These are phyloP conservation scores for Musca domestica DNA, from an alignment of 1,140 invertebrate species.

Conservation along the genomic window DNA sequence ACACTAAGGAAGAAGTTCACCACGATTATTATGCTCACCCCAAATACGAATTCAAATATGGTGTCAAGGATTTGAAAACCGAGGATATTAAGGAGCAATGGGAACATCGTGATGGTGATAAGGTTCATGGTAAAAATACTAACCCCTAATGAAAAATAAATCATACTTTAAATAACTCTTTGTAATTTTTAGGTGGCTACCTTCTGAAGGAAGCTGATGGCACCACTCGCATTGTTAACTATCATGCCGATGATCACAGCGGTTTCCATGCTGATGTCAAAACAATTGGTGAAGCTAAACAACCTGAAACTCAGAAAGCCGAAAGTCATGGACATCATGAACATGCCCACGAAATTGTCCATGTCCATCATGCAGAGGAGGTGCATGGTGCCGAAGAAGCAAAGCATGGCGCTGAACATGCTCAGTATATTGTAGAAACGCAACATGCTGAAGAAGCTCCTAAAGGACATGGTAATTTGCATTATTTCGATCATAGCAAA, in stretches of 20 bases:
- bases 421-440: too few species aligned
- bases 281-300: conserved; percentile 57
- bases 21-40: conserved; percentile 55
- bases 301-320: conserved; percentile 33
- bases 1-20: background rate
- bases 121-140: conserved; percentile 58
- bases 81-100: conserved; percentile 69
- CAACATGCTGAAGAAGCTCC: too few species aligned
- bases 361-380: too few species aligned
- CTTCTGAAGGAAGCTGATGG: conserved; percentile 61
- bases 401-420: too few species aligned
- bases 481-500: too few species aligned
- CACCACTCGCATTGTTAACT: conserved; percentile 58
- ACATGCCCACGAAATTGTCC: too few species aligned
- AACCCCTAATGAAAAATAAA: background rate
- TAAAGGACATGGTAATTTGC: too few species aligned
- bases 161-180: too few species aligned
- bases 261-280: conserved; percentile 60
- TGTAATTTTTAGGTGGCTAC: conserved; percentile 54
- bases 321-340: too few species aligned
- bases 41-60: conserved; percentile 72
- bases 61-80: conserved; percentile 69
- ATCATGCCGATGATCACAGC: conserved; percentile 55
- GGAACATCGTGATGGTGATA: conserved; percentile 63
- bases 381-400: too few species aligned